A percentile compares a stretch with the other conserved stretches of the same genome.
phyloP scores from a whole-genome alignment of 2,797 vertebrate genomes.

The Neosalanx taihuensis region DNA sequence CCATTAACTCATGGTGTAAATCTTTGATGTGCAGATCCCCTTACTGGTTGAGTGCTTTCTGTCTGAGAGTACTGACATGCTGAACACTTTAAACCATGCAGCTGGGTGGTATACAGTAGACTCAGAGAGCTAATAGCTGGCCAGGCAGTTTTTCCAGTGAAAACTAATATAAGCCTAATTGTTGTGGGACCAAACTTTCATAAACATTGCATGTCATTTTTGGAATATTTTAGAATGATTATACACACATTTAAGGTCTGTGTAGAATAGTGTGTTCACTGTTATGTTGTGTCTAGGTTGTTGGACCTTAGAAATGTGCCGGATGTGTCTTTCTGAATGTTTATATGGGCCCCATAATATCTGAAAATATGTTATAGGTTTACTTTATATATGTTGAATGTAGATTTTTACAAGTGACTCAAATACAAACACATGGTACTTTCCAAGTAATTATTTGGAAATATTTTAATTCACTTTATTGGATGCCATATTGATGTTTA shows the following conservation, averaged over 20 bases:
- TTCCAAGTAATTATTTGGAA: constrained; percentile 58
- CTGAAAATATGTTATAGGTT: constrained; percentile 50
- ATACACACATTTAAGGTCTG: constrained; percentile 18
- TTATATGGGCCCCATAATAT: constrained; percentile 41
- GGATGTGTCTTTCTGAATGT: constrained; percentile 48
- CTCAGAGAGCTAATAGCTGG: background rate
- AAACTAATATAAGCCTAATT: background rate
- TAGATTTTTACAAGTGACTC: constrained; percentile 49
- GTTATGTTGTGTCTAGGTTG: constrained; percentile 33
- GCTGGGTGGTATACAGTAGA: background rate
- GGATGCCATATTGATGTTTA: constrained; percentile 80
- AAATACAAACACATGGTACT: constrained; percentile 49
- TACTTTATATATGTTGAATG: constrained; percentile 50
- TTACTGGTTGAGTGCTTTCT: constrained; percentile 36
- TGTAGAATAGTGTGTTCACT: constrained; percentile 23
- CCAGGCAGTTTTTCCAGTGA: background rate
- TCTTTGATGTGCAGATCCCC: constrained; percentile 54
- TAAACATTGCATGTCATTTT: constrained; percentile 1
- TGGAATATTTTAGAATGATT: background rate
- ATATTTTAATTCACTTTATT: constrained; percentile 67
- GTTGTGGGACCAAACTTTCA: constrained; percentile 11
- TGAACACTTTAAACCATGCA: background rate
- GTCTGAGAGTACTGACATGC: too few species aligned
- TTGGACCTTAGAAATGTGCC: constrained; percentile 36
- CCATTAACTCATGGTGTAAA: constrained; percentile 49